These are phyloP conservation scores for Chlorospingus flavigularis DNA, from an alignment of 2,797 vertebrate genomes.

Conservation along the genomic window DNA sequence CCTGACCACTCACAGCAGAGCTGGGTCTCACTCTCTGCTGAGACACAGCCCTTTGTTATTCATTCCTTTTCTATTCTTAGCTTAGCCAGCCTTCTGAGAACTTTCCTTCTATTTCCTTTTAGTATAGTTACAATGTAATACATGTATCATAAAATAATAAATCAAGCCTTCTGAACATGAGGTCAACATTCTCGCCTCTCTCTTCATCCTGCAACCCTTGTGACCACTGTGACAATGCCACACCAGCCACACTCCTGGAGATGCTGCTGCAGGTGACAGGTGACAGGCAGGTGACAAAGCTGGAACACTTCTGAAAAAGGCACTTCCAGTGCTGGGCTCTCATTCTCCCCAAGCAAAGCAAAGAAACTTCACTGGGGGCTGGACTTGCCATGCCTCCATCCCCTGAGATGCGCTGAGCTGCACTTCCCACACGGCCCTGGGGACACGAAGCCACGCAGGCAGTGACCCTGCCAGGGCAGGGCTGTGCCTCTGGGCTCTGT, in stretches of 20 bases:
- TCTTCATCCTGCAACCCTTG: too few species aligned
- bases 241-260: accelerated
- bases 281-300: neutral
- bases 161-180: too few species aligned
- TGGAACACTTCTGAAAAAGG: neutral
- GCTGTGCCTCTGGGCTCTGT: neutral
- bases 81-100: too few species aligned
- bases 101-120: too few species aligned
- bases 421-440: accelerated
- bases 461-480: neutral
- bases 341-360: neutral
- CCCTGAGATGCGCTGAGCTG: accelerated
- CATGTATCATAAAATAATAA: too few species aligned
- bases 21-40: too few species aligned
- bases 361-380: neutral
- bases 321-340: neutral
- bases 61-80: too few species aligned
- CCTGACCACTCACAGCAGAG: too few species aligned
- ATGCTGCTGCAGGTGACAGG: neutral
- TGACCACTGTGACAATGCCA: neutral
- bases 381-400: neutral
- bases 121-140: too few species aligned
- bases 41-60: too few species aligned
- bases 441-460: neutral
- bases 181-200: too few species aligned